Percentiles rank a stretch among this genome's conserved stretches.
These are phyloP conservation scores for Caranx ignobilis DNA, from an alignment of 2,113 vertebrate genomes.

Conservation along the genomic window DNA sequence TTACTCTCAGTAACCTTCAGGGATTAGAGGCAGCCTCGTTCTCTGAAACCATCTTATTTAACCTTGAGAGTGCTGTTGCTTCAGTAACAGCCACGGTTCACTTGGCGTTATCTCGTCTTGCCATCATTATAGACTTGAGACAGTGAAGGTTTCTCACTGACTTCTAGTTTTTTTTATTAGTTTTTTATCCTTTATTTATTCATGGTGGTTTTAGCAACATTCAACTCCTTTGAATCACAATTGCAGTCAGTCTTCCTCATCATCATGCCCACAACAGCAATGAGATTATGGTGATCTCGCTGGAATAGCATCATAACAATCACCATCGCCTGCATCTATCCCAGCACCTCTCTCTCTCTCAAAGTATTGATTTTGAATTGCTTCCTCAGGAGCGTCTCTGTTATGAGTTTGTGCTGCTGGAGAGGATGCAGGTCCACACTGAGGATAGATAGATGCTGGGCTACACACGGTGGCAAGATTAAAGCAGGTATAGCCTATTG, in stretches of 20 bases:
- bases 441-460: slow-evolving; percentile 38
- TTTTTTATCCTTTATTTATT: too few relatives aligned
- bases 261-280: neutral
- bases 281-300: neutral
- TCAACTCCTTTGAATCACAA: neutral
- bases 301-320: neutral
- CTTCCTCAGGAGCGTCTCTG: slow-evolving; percentile 22
- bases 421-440: slow-evolving; percentile 5
- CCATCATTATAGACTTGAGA: neutral
- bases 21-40: slow-evolving; percentile 27
- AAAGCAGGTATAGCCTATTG: slow-evolving; percentile 76
- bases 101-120: slow-evolving; percentile 9
- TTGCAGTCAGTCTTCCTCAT: neutral
- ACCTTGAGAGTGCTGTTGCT: slow-evolving; percentile 32
- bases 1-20: neutral
- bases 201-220: too few relatives aligned
- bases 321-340: slow-evolving; percentile 6
- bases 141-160: neutral
- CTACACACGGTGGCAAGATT: slow-evolving; percentile 62
- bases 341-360: neutral
- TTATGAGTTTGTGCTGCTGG: slow-evolving; percentile 29
- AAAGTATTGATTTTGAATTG: slow-evolving; percentile 36
- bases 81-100: neutral
- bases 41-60: slow-evolving; percentile 21
- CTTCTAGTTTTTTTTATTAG: too few relatives aligned